Conservation (phyloP, 30 jellyfish, hydroid and myxozoan species). For the Turritopsis rubra region DNA sequence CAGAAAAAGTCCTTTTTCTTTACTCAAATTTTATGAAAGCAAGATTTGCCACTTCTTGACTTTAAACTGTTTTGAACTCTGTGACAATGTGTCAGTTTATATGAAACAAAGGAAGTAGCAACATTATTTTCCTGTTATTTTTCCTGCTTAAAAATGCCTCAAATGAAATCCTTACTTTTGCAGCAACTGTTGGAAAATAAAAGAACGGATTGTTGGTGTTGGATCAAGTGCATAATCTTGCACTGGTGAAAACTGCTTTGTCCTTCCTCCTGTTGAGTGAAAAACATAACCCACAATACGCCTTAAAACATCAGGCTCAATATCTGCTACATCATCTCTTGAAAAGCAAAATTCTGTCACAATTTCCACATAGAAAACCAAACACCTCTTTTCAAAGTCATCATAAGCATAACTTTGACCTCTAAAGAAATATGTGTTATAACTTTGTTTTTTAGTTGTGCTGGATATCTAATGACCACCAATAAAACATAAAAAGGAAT, state of each 20-base stretch:
- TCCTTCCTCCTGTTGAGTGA: constrained; percentile 6
- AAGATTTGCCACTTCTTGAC: no score
- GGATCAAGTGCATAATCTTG: constrained; percentile 60
- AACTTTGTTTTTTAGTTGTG: no score
- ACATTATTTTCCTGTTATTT: no score
- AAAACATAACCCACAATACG: constrained; percentile 42
- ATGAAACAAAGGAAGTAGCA: no score
- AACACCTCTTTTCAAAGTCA: constrained; percentile 34
- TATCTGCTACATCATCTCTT: constrained; percentile 3
- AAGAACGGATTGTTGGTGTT: constrained; percentile 69
- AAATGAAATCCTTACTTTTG: constrained; percentile 16
- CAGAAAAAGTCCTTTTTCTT: no score
- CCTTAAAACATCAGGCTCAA: constrained; percentile 18
- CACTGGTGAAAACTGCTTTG: constrained; percentile 57
- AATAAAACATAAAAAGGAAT: no score
- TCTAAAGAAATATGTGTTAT: no score
- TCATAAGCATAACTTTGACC: constrained; percentile 13
- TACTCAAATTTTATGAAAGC: no score
- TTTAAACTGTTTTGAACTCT: no score
- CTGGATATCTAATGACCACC: no score
- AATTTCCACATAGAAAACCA: constrained; percentile 42
- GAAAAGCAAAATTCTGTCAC: constrained; percentile 49
- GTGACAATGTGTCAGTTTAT: no score
- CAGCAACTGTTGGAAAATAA: constrained; percentile 53
- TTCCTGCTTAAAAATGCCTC: no score